Evolutionary conservation across 2,888 invertebrate genomes (phyloP).

Genomic region (Ctena decussata): DNA sequence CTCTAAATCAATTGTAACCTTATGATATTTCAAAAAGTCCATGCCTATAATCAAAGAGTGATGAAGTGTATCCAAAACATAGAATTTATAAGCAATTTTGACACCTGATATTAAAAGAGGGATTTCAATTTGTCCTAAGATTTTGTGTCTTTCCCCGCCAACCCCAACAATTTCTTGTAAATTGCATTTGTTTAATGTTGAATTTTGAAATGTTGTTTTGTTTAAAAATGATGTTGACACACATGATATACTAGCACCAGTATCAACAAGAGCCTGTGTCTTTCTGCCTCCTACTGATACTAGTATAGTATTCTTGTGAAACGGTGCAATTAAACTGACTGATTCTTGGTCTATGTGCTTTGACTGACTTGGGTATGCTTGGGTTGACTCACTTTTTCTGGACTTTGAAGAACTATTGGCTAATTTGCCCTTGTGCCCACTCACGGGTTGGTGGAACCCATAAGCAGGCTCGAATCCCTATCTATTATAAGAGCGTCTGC

Average conservation of each 20-base stretch:
- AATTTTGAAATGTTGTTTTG: neutral
- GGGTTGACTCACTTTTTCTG: neutral
- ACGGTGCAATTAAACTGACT: conserved; percentile 13
- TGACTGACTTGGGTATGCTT: neutral
- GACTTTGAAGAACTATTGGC: neutral
- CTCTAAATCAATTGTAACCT: conserved; percentile 43
- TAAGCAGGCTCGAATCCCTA: conserved; percentile 33
- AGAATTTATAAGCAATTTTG: neutral
- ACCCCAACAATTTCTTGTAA: conserved; percentile 9
- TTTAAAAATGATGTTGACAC: neutral
- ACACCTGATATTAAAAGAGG: neutral
- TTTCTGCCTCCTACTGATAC: neutral
- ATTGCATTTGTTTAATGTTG: neutral
- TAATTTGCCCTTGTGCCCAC: conserved; percentile 17
- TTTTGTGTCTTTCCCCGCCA: conserved; percentile 26
- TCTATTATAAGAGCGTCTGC: neutral
- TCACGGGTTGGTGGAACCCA: neutral
- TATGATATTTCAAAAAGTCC: conserved; percentile 50
- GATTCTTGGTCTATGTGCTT: neutral
- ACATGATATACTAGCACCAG: conserved; percentile 25
- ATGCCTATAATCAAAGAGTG: conserved; percentile 53
- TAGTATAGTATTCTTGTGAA: conserved; percentile 20
- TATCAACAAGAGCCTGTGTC: conserved; percentile 13
- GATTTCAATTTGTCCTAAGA: conserved; percentile 9
- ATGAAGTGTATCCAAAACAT: conserved; percentile 34